Base-by-base conservation (phyloP, 2,113 vertebrate genomes). In the Trematomus loennbergii region DNA sequence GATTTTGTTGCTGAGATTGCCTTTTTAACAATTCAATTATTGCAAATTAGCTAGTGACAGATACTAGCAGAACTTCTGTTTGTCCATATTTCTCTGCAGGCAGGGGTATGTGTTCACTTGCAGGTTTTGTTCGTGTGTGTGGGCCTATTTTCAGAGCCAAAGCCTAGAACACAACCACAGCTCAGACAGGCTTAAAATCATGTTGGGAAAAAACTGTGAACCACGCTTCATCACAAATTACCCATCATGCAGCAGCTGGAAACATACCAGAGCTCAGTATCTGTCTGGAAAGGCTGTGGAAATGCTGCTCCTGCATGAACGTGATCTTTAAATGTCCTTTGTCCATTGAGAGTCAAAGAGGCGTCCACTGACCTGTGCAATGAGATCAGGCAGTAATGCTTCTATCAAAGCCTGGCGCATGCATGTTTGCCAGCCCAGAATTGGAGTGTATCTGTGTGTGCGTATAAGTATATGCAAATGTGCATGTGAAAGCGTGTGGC, bases 331-430 rank as follows among this genome's bases (percentile, higher is more conserved):
- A 83, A 79, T 64, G 65, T 73, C 82, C 43, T 75, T 72, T 60
- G 67, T 71, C 53, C 7, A 8, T 6, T 48, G 13, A 63, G 40
- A 69, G 72, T 78, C 52, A 86, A 75, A 76, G 77, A 83, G 83
- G 46, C 29, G 40, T 25, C 73, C 88, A 85, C 45, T 88, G 88
- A 91, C 84, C 87, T 87, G 79, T 78, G 78, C 78, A 79, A 64
- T 72, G 64, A 86, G 57, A 90, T 79, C 68, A 82, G 49, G 68
- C 64, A 68, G n/a, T 62, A 63, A 78, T 60, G 63, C 40, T 57
- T 72, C 81, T 64, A 78, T 85, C 82, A 78, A 69, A 72, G n/a
- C 45, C 48, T 18, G 20, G 15, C 29, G 40, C n/a, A 4, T 63
- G 72, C 52, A 33, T 57, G 53, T 65, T 54, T 72, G n/a, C 58